phyloP scores from a whole-genome alignment of 2,797 vertebrate species.

The Simalia tracyae region DNA sequence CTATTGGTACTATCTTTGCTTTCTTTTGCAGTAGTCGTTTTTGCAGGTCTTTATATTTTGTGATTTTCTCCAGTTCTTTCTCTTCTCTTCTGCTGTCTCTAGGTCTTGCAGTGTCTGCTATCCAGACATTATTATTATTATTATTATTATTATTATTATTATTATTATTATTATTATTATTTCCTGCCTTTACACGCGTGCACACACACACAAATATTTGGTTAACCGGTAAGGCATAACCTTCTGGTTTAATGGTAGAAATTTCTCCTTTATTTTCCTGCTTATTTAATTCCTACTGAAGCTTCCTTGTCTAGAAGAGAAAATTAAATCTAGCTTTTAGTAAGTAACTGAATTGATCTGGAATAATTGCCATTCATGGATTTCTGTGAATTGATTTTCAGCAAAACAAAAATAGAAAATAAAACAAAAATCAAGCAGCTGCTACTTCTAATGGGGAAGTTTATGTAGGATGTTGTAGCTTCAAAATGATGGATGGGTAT shows the following conservation, averaged over 20 bases:
- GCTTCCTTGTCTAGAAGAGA: not conserved
- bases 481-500: constrained; percentile 43
- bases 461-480: constrained; percentile 33
- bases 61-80: not conserved
- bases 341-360: constrained; percentile 29
- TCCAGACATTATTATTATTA: not conserved
- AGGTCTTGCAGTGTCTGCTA: not conserved
- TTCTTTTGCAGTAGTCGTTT: not conserved
- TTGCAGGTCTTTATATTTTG: not conserved
- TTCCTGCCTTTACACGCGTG: not conserved
- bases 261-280: not conserved
- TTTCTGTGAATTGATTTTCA: not conserved
- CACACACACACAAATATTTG: not conserved
- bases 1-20: not conserved
- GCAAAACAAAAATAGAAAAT: not conserved
- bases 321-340: not conserved
- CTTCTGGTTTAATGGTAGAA: not conserved
- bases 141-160: too few relatives aligned
- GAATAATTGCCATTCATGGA: constrained; percentile 26
- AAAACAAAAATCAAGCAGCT: constrained; percentile 28
- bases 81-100: not conserved
- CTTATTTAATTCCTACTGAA: not conserved
- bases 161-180: not conserved
- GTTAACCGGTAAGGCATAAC: not conserved
- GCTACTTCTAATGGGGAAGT: constrained; percentile 42